Conservation (phyloP, 2,888 invertebrate genomes). For the Drosophila falleni region DNA sequence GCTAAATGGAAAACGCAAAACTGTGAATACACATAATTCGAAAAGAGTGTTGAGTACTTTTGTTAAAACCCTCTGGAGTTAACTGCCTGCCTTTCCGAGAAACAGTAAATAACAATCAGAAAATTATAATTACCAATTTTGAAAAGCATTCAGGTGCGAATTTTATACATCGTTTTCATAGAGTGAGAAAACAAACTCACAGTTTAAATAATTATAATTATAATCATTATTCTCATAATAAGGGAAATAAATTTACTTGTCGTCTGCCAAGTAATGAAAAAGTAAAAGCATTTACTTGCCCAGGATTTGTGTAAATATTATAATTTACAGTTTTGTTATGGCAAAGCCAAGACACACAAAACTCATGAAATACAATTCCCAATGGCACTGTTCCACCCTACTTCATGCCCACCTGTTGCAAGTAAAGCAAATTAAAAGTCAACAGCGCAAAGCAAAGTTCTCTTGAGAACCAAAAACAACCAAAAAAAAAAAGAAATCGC, state of each 20-base stretch:
- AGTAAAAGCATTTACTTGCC: slow-evolving; percentile 35
- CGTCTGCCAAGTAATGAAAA: slow-evolving; percentile 56
- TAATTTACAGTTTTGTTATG: slow-evolving; percentile 72
- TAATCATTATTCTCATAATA: slow-evolving; percentile 7
- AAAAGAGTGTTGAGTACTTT: slow-evolving; percentile 19
- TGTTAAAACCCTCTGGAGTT: slow-evolving; percentile 17
- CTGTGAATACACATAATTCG: slow-evolving; percentile 7
- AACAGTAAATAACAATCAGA: slow-evolving; percentile 58
- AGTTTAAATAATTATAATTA: slow-evolving; percentile 43
- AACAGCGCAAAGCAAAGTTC: slow-evolving; percentile 54
- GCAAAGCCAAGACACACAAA: slow-evolving; percentile 21
- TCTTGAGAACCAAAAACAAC: slow-evolving; percentile 20
- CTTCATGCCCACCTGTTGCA: slow-evolving; percentile 51
- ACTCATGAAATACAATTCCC: slow-evolving; percentile 30
- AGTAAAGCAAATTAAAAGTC: slow-evolving; percentile 73
- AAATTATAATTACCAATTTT: slow-evolving; percentile 59
- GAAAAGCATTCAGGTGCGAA: slow-evolving; percentile 34
- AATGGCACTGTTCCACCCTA: slow-evolving; percentile 7
- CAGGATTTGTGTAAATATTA: slow-evolving; percentile 57
- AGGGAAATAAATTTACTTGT: slow-evolving; percentile 65
- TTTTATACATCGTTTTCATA: slow-evolving; percentile 30
- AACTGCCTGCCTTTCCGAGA: slow-evolving; percentile 17
- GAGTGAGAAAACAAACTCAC: neutral
- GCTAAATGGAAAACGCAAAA: neutral
- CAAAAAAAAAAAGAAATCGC: slow-evolving; percentile 26